A percentile compares a stretch with the other conserved stretches of the same genome.
Conservation (phyloP, 2,888 invertebrate species). For the Fissipunctia ypsillon region DNA sequence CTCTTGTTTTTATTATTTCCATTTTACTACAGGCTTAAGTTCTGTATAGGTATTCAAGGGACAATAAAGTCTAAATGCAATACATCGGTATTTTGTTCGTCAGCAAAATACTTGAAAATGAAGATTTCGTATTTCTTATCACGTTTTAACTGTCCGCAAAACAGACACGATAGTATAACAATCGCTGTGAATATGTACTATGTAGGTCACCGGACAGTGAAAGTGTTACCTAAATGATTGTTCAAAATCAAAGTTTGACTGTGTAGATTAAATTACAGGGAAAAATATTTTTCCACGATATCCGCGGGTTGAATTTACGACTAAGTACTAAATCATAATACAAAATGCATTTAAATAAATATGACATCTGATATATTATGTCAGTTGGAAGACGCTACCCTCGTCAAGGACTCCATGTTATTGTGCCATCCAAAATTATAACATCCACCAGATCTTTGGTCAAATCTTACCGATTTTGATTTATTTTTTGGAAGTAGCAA, state of each 20-base stretch:
- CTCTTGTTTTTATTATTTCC: constrained; percentile 21
- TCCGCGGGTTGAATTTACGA: background rate
- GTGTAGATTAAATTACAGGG: background rate
- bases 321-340: background rate
- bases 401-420: background rate
- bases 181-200: constrained; percentile 16
- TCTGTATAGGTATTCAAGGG: background rate
- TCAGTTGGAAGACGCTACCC: background rate
- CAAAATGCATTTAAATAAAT: background rate
- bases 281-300: background rate
- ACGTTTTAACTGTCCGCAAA: background rate
- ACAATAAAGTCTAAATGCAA: background rate
- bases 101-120: background rate
- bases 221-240: constrained; percentile 14
- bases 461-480: background rate
- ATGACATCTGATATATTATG: background rate
- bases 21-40: constrained; percentile 17
- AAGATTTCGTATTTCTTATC: background rate
- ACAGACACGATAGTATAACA: constrained; percentile 13
- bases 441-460: background rate
- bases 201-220: constrained; percentile 28
- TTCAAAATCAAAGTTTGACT: background rate
- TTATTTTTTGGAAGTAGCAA: background rate
- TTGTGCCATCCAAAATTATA: background rate
- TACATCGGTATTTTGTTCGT: background rate